phyloP scores from a whole-genome alignment of 2,113 vertebrate species.

The Catharus fuscescens region DNA sequence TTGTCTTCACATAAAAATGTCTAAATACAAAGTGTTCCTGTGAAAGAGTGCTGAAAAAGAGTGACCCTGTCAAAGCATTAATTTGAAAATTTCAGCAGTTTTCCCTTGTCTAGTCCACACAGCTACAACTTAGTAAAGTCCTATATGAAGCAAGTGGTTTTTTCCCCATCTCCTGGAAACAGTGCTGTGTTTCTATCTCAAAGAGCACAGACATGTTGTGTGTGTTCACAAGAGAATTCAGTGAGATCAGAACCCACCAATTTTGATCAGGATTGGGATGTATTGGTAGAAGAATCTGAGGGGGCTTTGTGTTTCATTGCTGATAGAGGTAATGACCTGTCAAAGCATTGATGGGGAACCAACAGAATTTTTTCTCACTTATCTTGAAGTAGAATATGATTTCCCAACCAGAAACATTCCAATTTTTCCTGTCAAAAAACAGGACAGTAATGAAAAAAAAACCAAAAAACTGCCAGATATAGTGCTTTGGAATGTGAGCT shows the following conservation, averaged over 20 bases:
- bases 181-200: background rate
- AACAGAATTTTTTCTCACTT: background rate
- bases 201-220: background rate
- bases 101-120: background rate
- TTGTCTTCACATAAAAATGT: background rate
- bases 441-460: background rate
- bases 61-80: background rate
- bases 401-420: background rate
- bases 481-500: background rate
- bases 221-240: background rate
- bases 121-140: background rate
- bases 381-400: background rate
- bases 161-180: background rate
- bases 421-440: background rate
- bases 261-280: background rate
- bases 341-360: background rate
- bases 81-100: background rate
- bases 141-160: background rate
- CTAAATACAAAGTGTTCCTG: background rate
- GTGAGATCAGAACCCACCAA: background rate
- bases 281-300: background rate
- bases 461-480: background rate
- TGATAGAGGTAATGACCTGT: background rate
- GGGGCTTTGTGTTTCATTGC: background rate
- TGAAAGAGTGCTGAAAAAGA: background rate